Base-by-base conservation (phyloP, 1,140 invertebrate genomes). In the Papilio helenus region DNA sequence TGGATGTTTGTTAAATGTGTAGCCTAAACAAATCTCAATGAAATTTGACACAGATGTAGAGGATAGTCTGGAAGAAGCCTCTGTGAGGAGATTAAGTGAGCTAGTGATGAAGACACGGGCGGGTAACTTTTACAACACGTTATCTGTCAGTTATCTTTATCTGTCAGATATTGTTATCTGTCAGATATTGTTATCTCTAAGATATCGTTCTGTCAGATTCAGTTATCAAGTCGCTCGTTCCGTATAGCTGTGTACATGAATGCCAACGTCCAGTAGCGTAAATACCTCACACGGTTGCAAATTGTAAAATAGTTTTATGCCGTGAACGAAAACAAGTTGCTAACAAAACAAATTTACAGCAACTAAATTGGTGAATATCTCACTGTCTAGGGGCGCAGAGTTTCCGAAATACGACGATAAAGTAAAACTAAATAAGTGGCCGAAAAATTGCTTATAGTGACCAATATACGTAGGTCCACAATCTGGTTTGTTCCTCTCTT, bases 361-460 rank as follows among this genome's bases (percentile, higher is more conserved):
- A 87, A 92, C 83, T 76, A 89, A 92, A 93, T 93, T 93, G 88
- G 87, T 85, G 83, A 90, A 92, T 93, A 92, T 92, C 90, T 93
- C 92, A 92, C 88, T 88, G 92, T 90, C 89, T 80, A 81, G 87
- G 87, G 90, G 89, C 83, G 81, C 82, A 65, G 84, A 85, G 86
- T 86, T 87, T 85, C 87, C 89, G 86, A 87, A 89, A 91, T 88
- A 88, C 87, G 82, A 51, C 80, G 79, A 87, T 90, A 88, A 89
- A 91, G 88, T 90, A 93, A 90, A 92, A 93, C 90, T 92, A 93
- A 92, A 92, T 93, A 93, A 90, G 89, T 93, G 90, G 86, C 81
- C 90, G 88, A 92, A 93, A 93, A 92, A 92, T 92, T 85, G 83
- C 74, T 81, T 81, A 79, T 72, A 85, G 80, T 80, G 78, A 73